Evolutionary conservation across 23 tunicate genomes (phyloP).

Genomic region (Phallusia fumigata): DNA sequence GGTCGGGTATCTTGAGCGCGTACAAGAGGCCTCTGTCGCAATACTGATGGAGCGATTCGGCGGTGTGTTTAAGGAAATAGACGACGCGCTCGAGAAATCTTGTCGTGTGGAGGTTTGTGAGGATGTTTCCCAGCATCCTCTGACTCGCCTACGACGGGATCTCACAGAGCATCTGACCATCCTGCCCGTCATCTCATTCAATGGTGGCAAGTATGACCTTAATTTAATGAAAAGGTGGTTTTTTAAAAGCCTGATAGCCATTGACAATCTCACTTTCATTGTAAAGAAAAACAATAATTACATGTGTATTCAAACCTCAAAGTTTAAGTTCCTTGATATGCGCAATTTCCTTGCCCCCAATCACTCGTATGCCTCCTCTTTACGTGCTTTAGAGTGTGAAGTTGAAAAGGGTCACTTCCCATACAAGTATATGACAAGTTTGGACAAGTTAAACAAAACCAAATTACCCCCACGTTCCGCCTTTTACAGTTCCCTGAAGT

Average conservation of each 20-base stretch:
- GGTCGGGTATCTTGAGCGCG: background rate
- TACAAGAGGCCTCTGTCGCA: background rate
- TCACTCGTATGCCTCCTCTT: background rate
- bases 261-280: background rate
- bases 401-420: background rate
- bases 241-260: background rate
- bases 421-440: background rate
- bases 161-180: too few species aligned
- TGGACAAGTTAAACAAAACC: background rate
- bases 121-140: too few species aligned
- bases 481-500: background rate
- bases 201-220: background rate
- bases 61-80: too few species aligned
- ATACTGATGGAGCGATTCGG: too few species aligned
- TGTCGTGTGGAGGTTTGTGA: too few species aligned
- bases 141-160: too few species aligned
- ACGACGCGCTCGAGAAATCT: too few species aligned
- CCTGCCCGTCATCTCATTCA: background rate
- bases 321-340: background rate
- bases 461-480: background rate
- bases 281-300: background rate
- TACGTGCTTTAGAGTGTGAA: background rate
- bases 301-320: background rate
- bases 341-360: background rate
- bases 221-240: background rate